Base-by-base conservation (phyloP, 2,113 vertebrate species). In the Eudorcas thomsonii region DNA sequence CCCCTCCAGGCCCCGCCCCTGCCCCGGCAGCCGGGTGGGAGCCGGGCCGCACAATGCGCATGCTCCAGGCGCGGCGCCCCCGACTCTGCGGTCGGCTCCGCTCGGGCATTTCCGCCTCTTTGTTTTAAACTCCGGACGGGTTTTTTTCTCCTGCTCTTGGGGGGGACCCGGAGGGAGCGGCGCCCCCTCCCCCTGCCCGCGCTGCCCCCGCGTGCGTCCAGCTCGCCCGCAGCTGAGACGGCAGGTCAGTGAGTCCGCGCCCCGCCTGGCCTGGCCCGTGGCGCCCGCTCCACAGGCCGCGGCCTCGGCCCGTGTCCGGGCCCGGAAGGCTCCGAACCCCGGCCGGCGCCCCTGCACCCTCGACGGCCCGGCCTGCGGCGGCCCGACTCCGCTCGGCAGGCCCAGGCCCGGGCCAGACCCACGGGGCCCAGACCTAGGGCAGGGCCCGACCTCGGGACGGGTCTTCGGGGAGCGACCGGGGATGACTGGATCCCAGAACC, bases 151-250 rank as follows among this genome's bases (percentile, higher is more conserved):
- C 98, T 96, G 91, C 97, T 98, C 92, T 93, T 97, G 91, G 95
- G 96, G 97, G 97, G 96, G 91, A 96, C 97, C 85, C 91, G 54
- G 95, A 95, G 97, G 97, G 97, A 98, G 95, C 98, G 96, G 97
- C 97, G 90, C 97, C 98, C 88, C 90, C 90, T 94, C 94, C 95
- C 94, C 88, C 85, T 88, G 89, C 99, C 99, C 98, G 98, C 86
- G 48, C 91, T 50, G 94, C 86, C 96, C 97, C 98, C 98, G 97
- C 94, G 96, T 97, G 97, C 92, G 89, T 98, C 98, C 98, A 89
- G 98, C 97, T 98, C 98, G 99, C 99, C 99, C 99, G 99, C 99
- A 99, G 98, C 99, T 98, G 99, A 98, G 98, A 98, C 98, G 98
- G 98, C 98, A 99, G 98, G 98, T 98, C 98, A 97, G 98, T 98